Evolutionary conservation across 1,140 invertebrate genomes (phyloP), one percentile per base, ranked within the genome.

Genomic region (Oreohelix idahoensis): DNA sequence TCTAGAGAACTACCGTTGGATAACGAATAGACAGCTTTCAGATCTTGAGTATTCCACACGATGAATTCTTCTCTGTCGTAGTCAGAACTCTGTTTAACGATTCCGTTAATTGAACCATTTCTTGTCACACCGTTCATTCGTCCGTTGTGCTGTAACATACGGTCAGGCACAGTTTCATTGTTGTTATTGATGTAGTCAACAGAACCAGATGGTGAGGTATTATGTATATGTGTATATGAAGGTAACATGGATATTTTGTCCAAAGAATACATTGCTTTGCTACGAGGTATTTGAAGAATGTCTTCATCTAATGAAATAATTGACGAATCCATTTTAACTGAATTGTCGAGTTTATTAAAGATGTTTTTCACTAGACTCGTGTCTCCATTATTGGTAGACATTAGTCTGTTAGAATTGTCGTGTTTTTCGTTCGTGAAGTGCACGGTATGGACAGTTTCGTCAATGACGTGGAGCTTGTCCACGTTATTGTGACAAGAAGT

Each of bases 151-250:
- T 70, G 79, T 51, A 80, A 73, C 79, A 80, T 80, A 0, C 11
- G 32, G 29, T 80, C 79, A 42, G 79, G 79, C 42, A 80, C 66
- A 29, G 63, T 49, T 13, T 36, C 35, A n/a, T 71, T 36, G 45
- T 80, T 80, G 35, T 80, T 80, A n/a, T 80, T 80, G 10, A 80
- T 71, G 39, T 45, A 73, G 29, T 80, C 79, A 8, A 80, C 4
- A 0, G 79, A 80, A 32, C 38, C 23, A 8, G 32, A 45, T 2
- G 75, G 49, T 11, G 75, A 53, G 42, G 42, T 77, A 36, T 53
- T 20, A 38, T 77, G 42, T 53, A 77, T 49, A 23, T 77, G 20
- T 23, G 42, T 29, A 53, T 29, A 53, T 32, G 75, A 77, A 77
- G 75, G 75, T 45, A 77, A 53, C 75, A 53, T 4, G 75, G 75